Evolutionary conservation across 2,888 invertebrate species (phyloP).

Genomic region (Eretmocerus hayati): DNA sequence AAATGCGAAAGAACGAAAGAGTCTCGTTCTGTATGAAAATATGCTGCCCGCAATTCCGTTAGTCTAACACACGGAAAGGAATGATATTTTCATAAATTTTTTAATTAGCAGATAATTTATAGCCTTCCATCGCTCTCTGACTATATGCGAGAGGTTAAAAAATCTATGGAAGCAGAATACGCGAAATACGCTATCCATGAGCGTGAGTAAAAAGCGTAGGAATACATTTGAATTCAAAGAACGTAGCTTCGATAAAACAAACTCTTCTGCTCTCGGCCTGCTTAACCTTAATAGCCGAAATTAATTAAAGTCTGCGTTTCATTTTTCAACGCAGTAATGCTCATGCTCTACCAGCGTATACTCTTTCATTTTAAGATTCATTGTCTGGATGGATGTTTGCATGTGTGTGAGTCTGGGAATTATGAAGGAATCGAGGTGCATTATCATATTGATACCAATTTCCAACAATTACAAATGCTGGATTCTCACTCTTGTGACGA

Average conservation of each 20-base stretch:
- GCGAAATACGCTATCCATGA: too few relatives aligned
- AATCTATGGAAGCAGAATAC: constrained; percentile 18
- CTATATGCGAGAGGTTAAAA: constrained; percentile 4
- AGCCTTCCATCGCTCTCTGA: constrained; percentile 9
- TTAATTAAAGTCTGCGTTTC: constrained; percentile 16
- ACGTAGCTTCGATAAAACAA: constrained; percentile 21
- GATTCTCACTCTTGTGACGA: too few relatives aligned
- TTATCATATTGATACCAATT: too few relatives aligned
- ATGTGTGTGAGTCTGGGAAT: too few relatives aligned
- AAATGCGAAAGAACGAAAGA: constrained; percentile 15
- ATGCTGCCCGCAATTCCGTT: constrained; percentile 10
- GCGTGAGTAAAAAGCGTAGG: too few relatives aligned
- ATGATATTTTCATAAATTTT: constrained; percentile 22
- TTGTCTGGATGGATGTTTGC: not conserved
- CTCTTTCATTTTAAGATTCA: not conserved
- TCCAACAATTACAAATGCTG: too few relatives aligned
- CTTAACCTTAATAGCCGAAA: constrained; percentile 20
- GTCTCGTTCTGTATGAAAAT: constrained; percentile 15
- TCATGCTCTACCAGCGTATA: constrained; percentile 2
- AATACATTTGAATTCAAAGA: constrained; percentile 22
- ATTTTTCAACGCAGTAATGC: constrained; percentile 14
- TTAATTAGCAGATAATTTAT: constrained; percentile 23
- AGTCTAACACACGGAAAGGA: constrained; percentile 7
- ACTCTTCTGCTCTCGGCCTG: constrained; percentile 17
- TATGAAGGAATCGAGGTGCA: too few relatives aligned